phyloP scores from a whole-genome alignment of 2,888 invertebrate genomes.

The Sarcophaga caerulescens region DNA sequence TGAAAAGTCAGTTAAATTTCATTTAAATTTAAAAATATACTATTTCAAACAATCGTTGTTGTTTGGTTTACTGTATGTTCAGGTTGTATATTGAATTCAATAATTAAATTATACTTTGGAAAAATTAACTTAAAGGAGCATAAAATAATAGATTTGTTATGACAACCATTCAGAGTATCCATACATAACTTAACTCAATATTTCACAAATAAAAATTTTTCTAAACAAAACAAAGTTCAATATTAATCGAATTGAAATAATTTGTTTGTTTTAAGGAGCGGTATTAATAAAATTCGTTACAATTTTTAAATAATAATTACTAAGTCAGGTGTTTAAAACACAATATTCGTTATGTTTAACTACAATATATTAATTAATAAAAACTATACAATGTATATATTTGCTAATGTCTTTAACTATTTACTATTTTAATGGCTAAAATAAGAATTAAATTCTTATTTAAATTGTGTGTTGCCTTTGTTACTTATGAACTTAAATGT shows the following conservation, averaged over 20 bases:
- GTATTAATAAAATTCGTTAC: neutral
- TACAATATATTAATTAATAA: neutral
- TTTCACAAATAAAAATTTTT: no score
- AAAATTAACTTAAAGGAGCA: no score
- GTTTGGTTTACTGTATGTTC: no score
- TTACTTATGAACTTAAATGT: neutral
- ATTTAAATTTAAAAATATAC: no score
- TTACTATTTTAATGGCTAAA: slow-evolving; percentile 47
- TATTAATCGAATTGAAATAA: neutral
- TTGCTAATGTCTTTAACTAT: slow-evolving; percentile 5
- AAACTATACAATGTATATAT: neutral
- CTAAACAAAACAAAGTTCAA: neutral
- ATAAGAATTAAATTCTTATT: slow-evolving; percentile 64
- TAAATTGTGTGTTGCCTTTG: slow-evolving; percentile 27
- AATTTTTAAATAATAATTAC: neutral
- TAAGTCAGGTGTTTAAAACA: slow-evolving; percentile 58
- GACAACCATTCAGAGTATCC: no score
- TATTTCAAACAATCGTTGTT: no score
- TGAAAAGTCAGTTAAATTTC: no score
- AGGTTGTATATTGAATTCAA: no score
- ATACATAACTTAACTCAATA: no score
- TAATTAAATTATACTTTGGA: no score
- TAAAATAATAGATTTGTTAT: no score
- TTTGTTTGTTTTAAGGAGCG: neutral
- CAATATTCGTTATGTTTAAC: slow-evolving; percentile 57